These are phyloP conservation scores for Drosophila albomicans DNA, from an alignment of 1,140 invertebrate genomes.

Conservation along the genomic window DNA sequence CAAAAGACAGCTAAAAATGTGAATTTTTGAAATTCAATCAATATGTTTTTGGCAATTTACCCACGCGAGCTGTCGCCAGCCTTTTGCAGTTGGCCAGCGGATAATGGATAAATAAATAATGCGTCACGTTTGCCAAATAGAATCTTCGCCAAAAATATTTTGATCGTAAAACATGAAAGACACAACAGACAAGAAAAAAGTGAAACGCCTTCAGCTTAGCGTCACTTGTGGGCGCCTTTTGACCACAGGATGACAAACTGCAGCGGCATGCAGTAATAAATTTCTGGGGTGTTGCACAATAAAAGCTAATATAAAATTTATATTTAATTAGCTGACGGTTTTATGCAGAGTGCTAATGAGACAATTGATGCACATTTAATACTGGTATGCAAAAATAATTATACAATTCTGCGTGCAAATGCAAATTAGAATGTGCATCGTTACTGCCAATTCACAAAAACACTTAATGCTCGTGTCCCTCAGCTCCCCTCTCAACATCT, in stretches of 20 bases:
- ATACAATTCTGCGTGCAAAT: constrained; percentile 28
- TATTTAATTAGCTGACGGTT: constrained; percentile 47
- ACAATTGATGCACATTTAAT: constrained; percentile 21
- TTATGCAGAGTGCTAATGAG: constrained; percentile 15
- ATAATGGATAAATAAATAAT: constrained; percentile 64
- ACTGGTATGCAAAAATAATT: constrained; percentile 23
- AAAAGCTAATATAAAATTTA: constrained; percentile 4
- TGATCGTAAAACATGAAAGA: constrained; percentile 44
- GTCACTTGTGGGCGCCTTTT: constrained; percentile 1
- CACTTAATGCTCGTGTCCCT: constrained; percentile 42
- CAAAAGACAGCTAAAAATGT: background rate
- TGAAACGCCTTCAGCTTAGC: constrained; percentile 19
- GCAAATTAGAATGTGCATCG: constrained; percentile 34
- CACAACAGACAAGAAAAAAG: constrained; percentile 26
- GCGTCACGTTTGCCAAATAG: constrained; percentile 42
- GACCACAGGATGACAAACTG: constrained; percentile 6
- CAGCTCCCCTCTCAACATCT: background rate
- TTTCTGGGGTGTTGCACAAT: constrained; percentile 1
- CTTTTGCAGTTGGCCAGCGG: constrained; percentile 10
- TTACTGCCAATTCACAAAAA: constrained; percentile 22
- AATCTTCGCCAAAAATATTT: constrained; percentile 37
- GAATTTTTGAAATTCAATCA: constrained; percentile 22
- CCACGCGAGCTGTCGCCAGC: background rate
- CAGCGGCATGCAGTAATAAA: constrained; percentile 14
- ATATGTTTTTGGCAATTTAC: constrained; percentile 26